phyloP scores from a whole-genome alignment of 2,797 vertebrate genomes.

The Picus viridis region DNA sequence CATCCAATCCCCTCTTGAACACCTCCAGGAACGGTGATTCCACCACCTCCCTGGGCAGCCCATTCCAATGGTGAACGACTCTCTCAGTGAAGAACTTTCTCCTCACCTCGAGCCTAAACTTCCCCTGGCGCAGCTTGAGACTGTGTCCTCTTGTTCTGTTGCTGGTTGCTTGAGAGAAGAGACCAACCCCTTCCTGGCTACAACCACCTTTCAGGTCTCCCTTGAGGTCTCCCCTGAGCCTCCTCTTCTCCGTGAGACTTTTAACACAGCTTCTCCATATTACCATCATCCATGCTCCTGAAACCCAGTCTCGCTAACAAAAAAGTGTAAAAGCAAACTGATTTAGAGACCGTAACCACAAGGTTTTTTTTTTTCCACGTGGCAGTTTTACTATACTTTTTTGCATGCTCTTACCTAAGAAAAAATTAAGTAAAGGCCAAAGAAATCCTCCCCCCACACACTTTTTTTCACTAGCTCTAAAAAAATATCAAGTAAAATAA shows the following conservation, averaged over 20 bases:
- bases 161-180: too few species aligned
- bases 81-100: too few species aligned
- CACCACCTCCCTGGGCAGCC: too few species aligned
- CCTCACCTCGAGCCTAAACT: too few species aligned
- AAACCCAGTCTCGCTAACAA: background rate
- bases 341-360: background rate
- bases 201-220: too few species aligned
- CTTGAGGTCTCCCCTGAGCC: too few species aligned
- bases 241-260: background rate
- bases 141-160: too few species aligned
- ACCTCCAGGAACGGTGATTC: too few species aligned
- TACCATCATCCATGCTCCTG: background rate
- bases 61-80: too few species aligned
- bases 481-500: slow-evolving; percentile 15
- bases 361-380: background rate
- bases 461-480: background rate
- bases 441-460: fast-evolving
- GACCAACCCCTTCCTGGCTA: too few species aligned
- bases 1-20: too few species aligned
- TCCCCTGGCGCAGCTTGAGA: too few species aligned
- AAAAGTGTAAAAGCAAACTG: background rate
- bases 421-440: background rate
- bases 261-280: background rate
- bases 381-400: background rate
- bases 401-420: background rate